Evolutionary conservation across 2,797 vertebrate species (phyloP).

Genomic region (Spatula clypeata): DNA sequence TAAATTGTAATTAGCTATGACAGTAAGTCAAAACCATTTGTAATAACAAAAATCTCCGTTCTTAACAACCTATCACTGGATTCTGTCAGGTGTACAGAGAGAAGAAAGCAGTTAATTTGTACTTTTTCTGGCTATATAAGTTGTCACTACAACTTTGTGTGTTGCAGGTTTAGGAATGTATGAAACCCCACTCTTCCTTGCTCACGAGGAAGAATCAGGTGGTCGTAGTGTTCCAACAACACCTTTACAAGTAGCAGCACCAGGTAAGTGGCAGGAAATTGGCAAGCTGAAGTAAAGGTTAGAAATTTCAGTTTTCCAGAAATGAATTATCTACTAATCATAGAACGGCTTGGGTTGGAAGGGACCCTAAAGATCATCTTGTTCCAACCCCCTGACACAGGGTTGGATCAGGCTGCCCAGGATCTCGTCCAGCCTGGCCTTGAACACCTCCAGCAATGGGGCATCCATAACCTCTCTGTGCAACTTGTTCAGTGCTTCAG

Average conservation of each 20-base stretch:
- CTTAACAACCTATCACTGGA: not conserved
- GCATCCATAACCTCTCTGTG: too few species aligned
- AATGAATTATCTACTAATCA: not conserved
- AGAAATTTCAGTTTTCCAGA: not conserved
- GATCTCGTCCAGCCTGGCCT: too few species aligned
- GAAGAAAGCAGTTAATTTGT: not conserved
- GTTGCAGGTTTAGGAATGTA: constrained; percentile 96
- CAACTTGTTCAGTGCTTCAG: too few species aligned
- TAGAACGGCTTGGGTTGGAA: too few species aligned
- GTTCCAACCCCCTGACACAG: too few species aligned
- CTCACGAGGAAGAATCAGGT: constrained; percentile 97
- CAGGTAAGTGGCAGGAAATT: constrained; percentile 85
- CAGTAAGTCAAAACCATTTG: not conserved
- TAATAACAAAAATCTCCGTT: not conserved
- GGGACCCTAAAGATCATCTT: too few species aligned
- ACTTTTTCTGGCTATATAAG: not conserved
- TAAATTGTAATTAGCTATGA: not conserved
- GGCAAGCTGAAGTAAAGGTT: not conserved
- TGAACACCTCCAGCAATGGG: too few species aligned
- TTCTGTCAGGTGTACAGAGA: not conserved
- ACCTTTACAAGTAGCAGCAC: constrained; percentile 95
- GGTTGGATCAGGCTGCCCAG: too few species aligned
- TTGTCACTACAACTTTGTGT: not conserved
- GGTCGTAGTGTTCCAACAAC: constrained; percentile 97
- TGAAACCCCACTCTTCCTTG: constrained; percentile 95